A percentile compares a stretch with the other conserved stretches of the same genome.
Conservation (phyloP, 2,113 vertebrate species). For the Gorilla gorilla region DNA sequence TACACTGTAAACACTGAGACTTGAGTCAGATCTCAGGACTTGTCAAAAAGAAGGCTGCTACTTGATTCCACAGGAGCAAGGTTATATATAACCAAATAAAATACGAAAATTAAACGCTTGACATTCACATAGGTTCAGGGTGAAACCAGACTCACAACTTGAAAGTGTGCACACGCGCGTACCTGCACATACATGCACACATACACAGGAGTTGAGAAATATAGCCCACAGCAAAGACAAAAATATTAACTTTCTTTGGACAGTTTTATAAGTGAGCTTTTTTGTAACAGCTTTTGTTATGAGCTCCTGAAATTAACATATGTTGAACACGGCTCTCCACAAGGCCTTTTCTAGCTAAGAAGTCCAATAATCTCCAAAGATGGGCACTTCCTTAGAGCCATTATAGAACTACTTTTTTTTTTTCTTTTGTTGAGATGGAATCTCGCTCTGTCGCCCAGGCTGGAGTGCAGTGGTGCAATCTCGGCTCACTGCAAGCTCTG, state of each 20-base stretch:
- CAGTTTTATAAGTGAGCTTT: background rate
- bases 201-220: background rate
- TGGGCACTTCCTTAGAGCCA: background rate
- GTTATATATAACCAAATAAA: background rate
- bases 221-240: background rate
- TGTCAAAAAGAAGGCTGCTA: background rate
- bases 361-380: conserved; percentile 40
- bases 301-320: background rate
- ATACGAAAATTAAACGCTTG: background rate
- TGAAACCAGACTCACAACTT: background rate
- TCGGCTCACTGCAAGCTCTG: too few relatives aligned
- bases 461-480: too few relatives aligned
- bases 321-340: background rate
- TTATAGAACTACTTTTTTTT: background rate
- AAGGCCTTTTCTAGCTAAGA: background rate
- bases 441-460: too few relatives aligned
- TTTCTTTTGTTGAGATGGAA: too few relatives aligned
- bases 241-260: background rate
- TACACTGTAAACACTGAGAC: background rate
- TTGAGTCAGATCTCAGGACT: background rate
- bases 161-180: background rate
- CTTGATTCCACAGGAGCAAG: background rate
- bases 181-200: background rate
- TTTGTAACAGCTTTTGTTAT: background rate
- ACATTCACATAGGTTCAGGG: background rate